phyloP scores from a whole-genome alignment of 2,113 vertebrate species.

The Mustela nigripes region DNA sequence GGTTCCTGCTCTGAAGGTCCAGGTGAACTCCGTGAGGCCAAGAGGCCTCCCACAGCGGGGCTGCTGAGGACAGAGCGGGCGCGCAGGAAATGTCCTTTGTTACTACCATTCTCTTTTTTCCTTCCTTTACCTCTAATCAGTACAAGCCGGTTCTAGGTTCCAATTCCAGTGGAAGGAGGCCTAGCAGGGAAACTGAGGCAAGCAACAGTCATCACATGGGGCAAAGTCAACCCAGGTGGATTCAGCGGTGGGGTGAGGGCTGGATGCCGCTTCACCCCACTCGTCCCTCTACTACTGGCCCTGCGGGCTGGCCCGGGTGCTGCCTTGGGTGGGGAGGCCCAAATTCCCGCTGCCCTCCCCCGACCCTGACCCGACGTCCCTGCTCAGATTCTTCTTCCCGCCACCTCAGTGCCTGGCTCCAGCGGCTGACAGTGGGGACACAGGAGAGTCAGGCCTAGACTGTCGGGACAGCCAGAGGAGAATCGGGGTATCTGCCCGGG shows the following conservation, averaged over 20 bases:
- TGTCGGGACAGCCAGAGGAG: neutral
- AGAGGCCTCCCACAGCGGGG: neutral
- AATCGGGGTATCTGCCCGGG: rapidly evolving
- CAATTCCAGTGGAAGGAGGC: neutral
- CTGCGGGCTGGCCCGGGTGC: neutral
- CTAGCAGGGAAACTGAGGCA: neutral
- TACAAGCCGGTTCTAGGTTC: neutral
- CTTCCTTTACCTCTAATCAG: neutral
- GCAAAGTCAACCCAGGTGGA: neutral
- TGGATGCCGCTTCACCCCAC: rapidly evolving
- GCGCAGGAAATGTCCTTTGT: neutral
- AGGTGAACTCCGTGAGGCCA: neutral
- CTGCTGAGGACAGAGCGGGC: neutral
- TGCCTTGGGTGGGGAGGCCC: neutral
- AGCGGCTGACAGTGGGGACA: neutral
- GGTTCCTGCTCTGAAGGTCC: neutral
- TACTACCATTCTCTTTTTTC: neutral
- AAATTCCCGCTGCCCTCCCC: no score
- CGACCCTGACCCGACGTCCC: neutral
- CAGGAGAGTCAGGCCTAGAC: neutral
- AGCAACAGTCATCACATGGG: neutral
- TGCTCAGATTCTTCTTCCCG: neutral
- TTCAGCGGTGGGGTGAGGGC: neutral
- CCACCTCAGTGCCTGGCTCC: neutral
- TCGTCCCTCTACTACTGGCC: neutral